Evolutionary conservation across 2,888 invertebrate species (phyloP).

Genomic region (Melanargia galathea): DNA sequence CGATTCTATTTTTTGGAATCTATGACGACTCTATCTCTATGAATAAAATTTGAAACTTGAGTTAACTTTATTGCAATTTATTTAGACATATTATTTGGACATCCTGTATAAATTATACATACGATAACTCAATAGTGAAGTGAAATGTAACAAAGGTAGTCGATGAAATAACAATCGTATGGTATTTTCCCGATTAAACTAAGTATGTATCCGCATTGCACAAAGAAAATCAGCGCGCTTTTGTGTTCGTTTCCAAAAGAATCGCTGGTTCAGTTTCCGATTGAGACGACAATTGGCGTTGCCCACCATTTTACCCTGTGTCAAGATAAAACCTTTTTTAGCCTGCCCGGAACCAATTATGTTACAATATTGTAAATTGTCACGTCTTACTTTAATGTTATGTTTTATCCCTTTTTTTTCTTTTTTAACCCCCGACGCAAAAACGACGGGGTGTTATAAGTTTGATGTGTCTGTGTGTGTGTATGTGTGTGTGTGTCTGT

Average conservation of each 20-base stretch:
- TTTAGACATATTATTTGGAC: background rate
- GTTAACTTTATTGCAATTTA: background rate
- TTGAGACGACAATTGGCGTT: background rate
- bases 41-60: too few species aligned
- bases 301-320: background rate
- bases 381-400: background rate
- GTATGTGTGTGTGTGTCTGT: too few species aligned
- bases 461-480: too few species aligned
- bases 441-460: too few species aligned
- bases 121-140: too few species aligned
- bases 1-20: too few species aligned
- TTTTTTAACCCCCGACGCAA: background rate
- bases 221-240: background rate
- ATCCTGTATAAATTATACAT: background rate
- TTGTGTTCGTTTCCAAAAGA: background rate
- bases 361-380: background rate
- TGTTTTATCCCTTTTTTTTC: too few species aligned
- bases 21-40: too few species aligned
- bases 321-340: background rate
- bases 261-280: background rate
- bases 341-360: background rate
- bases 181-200: slow-evolving; percentile 7
- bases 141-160: too few species aligned
- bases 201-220: background rate
- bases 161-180: background rate